A percentile compares a stretch with the other conserved stretches of the same genome.
phyloP scores from a whole-genome alignment of 2,113 vertebrate genomes.

The Clarias gariepinus region DNA sequence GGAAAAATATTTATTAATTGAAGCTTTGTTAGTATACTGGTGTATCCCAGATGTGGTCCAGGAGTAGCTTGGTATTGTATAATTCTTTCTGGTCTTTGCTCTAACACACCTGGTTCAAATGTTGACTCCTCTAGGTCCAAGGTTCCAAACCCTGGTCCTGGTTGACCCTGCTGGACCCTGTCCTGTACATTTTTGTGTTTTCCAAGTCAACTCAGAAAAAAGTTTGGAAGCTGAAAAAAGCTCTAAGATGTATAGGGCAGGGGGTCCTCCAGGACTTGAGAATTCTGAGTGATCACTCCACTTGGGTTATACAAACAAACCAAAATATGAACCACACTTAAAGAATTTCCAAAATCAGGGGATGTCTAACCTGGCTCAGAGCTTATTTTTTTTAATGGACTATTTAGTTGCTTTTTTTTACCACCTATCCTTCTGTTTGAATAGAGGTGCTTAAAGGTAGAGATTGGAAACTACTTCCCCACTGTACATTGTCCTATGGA shows the following conservation, averaged over 20 bases:
- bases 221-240: no score
- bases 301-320: background rate
- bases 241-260: no score
- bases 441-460: background rate
- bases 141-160: no score
- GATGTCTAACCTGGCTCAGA: background rate
- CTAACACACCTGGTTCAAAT: background rate
- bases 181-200: no score
- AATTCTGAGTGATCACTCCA: background rate
- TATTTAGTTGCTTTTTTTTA: background rate
- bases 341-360: background rate
- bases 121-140: background rate
- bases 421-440: background rate
- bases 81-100: background rate
- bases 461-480: constrained; percentile 2
- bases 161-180: no score
- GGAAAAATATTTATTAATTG: background rate
- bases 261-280: background rate
- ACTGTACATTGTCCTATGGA: background rate
- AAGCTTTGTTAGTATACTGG: background rate
- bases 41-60: background rate
- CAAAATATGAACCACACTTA: background rate
- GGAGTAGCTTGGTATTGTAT: background rate
- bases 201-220: no score
- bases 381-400: background rate